Evolutionary conservation across 2,888 invertebrate species (phyloP).

Genomic region (Sicus ferrugineus): DNA sequence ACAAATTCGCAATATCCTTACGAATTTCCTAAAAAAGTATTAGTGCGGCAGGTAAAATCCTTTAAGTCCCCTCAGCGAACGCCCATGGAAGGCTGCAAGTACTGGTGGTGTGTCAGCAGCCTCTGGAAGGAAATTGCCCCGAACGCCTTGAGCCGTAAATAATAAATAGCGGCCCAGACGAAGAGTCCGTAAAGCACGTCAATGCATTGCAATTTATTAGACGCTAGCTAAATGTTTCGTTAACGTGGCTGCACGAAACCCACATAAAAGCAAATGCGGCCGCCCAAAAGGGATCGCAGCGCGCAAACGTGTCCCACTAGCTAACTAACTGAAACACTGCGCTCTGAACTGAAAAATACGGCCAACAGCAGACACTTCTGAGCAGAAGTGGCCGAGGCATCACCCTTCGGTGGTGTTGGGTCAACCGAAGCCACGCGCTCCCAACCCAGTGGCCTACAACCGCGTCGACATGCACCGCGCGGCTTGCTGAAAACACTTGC

Average conservation of each 20-base stretch:
- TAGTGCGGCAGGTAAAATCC: no score
- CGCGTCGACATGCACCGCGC: constrained; percentile 10
- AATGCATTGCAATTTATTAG: constrained; percentile 37
- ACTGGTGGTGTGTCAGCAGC: neutral
- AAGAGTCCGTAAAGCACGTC: neutral
- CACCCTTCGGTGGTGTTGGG: no score
- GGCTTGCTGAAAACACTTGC: constrained; percentile 10
- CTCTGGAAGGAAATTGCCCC: constrained; percentile 3
- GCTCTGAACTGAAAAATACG: neutral
- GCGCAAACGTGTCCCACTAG: neutral
- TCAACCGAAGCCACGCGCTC: neutral
- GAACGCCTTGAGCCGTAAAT: constrained; percentile 4
- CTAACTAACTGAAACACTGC: neutral
- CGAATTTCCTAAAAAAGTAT: no score
- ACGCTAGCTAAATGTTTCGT: constrained; percentile 43
- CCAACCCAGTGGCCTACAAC: constrained; percentile 28
- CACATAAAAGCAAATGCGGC: constrained; percentile 10
- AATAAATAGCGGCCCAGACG: neutral
- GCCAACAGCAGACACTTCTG: neutral
- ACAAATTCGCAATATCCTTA: no score
- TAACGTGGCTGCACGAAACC: constrained; percentile 35
- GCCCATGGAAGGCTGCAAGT: neutral
- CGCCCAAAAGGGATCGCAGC: constrained; percentile 3
- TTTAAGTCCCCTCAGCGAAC: no score
- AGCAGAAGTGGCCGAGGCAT: no score